Conservation (phyloP, 2,113 vertebrate genomes). For the Copsychus sechellarum region DNA sequence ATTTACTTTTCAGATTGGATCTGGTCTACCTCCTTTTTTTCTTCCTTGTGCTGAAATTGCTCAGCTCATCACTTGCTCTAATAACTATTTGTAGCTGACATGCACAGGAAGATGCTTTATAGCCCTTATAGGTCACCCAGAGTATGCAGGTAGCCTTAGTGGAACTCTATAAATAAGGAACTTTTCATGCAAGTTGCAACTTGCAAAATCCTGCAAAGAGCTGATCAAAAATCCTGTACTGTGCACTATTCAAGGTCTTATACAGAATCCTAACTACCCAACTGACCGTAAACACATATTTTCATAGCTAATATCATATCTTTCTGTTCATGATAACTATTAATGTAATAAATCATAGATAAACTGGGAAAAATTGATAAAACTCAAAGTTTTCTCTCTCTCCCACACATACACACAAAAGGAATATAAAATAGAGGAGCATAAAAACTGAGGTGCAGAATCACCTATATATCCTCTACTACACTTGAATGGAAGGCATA, state of each 20-base stretch:
- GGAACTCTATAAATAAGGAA: neutral
- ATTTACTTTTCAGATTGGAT: constrained; percentile 58
- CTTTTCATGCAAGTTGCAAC: neutral
- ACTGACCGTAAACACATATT: neutral
- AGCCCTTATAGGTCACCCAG: neutral
- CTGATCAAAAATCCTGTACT: neutral
- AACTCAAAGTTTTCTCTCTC: neutral
- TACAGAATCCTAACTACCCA: rapidly evolving
- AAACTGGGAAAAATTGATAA: neutral
- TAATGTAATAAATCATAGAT: neutral
- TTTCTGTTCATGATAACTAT: neutral
- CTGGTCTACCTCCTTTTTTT: neutral
- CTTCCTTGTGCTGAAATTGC: neutral
- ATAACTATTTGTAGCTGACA: neutral
- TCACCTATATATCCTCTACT: neutral
- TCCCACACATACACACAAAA: no score
- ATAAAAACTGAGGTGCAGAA: neutral
- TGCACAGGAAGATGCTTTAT: neutral
- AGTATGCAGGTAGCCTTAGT: neutral
- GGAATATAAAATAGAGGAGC: neutral
- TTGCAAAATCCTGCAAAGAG: neutral
- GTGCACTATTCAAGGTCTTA: neutral
- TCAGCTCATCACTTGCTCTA: neutral
- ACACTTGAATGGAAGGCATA: neutral
- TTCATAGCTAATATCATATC: neutral